Percentiles rank a stretch among this genome's conserved stretches.
These are phyloP conservation scores for Harpegnathos saltator DNA, from an alignment of 1,140 invertebrate genomes.

Conservation along the genomic window DNA sequence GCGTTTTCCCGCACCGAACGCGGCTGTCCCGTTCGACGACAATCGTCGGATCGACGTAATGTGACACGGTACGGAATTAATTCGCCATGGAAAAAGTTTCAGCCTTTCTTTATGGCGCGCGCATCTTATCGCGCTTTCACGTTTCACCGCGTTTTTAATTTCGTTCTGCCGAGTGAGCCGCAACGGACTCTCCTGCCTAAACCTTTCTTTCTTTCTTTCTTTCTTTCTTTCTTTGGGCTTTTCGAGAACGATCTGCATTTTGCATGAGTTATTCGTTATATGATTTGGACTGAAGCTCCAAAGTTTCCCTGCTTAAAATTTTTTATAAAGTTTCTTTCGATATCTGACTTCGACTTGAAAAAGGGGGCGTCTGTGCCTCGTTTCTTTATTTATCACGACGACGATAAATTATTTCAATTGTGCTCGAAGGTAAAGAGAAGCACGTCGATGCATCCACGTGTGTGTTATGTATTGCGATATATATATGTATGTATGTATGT, in stretches of 20 bases:
- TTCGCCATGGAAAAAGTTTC: neutral
- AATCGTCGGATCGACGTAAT: neutral
- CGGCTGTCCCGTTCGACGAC: neutral
- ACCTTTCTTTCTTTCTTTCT: no score
- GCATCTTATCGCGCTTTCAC: neutral
- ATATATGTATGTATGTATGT: no score
- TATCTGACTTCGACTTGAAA: no score
- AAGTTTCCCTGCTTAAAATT: no score
- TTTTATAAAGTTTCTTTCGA: no score
- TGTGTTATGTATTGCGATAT: no score
- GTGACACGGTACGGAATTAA: slow-evolving; percentile 23
- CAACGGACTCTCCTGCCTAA: neutral
- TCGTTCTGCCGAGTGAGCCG: neutral
- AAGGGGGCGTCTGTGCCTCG: no score
- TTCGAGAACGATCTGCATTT: neutral
- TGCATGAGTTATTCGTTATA: neutral
- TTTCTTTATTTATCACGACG: no score
- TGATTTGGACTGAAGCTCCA: no score
- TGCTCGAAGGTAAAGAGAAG: no score
- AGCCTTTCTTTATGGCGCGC: neutral
- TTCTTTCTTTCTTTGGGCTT: neutral
- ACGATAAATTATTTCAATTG: no score
- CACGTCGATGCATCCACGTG: no score
- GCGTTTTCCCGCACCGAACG: slow-evolving; percentile 22
- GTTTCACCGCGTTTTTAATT: neutral